Percentiles rank a stretch among this genome's conserved stretches.
Conservation (phyloP, 1,140 invertebrate species). For the Drosophila ohnishii region DNA sequence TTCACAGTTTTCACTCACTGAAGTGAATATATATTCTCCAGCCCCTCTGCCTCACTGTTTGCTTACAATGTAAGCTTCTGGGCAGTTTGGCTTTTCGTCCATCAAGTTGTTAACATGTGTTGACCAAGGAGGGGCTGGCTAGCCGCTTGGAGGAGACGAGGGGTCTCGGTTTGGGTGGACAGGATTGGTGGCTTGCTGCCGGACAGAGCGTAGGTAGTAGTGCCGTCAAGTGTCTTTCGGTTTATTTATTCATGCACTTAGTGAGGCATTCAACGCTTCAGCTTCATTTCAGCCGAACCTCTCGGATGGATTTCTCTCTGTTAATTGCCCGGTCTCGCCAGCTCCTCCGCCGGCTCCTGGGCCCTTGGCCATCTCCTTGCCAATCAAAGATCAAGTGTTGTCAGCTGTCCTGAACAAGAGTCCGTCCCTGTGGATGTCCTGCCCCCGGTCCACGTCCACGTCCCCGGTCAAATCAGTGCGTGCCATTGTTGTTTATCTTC, state of each 20-base stretch:
- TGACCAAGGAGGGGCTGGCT: constrained; percentile 42
- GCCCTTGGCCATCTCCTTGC: constrained; percentile 33
- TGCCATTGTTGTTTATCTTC: constrained; percentile 76
- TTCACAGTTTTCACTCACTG: constrained; percentile 11
- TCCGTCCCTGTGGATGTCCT: constrained; percentile 10
- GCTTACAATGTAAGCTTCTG: constrained; percentile 76
- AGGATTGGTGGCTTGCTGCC: neutral
- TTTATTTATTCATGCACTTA: constrained; percentile 81
- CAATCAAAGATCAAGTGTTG: constrained; percentile 76
- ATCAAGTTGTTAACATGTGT: constrained; percentile 81
- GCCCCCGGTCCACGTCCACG: constrained; percentile 4
- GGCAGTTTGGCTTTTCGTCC: constrained; percentile 77
- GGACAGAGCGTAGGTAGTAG: constrained; percentile 24
- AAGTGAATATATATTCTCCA: constrained; percentile 3
- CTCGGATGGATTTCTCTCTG: constrained; percentile 52
- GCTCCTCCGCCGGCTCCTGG: constrained; percentile 23
- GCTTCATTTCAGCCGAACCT: constrained; percentile 51
- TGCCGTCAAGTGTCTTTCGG: constrained; percentile 67
- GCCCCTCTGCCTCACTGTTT: constrained; percentile 39
- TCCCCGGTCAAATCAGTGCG: constrained; percentile 68
- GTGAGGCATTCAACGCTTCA: constrained; percentile 75
- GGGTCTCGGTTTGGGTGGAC: constrained; percentile 4
- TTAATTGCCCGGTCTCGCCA: constrained; percentile 63
- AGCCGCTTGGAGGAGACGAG: neutral
- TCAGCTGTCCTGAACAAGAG: constrained; percentile 50